Evolutionary conservation across 2,797 vertebrate genomes (phyloP).

Genomic region (Helicolenus hilgendorfi): DNA sequence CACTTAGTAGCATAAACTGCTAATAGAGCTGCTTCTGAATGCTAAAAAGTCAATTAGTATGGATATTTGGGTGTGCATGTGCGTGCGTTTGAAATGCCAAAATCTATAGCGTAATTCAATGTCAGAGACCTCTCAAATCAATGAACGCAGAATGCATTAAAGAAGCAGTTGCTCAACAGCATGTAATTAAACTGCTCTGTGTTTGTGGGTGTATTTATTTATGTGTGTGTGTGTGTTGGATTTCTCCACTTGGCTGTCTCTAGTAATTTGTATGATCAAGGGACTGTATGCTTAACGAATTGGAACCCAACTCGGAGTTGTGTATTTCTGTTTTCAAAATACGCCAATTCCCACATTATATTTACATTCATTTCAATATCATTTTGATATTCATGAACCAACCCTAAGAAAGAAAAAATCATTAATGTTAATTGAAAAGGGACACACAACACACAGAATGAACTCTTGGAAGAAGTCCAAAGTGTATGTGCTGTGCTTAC

Average conservation of each 20-base stretch:
- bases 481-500: slow-evolving; percentile 53
- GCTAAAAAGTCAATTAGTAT: slow-evolving; percentile 82
- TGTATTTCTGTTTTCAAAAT: slow-evolving; percentile 77
- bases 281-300: slow-evolving; percentile 81
- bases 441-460: slow-evolving; percentile 68
- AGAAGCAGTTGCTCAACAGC: slow-evolving; percentile 82
- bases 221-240: slow-evolving; percentile 20
- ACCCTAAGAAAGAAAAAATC: slow-evolving; percentile 72
- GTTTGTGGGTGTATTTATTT: slow-evolving; percentile 15
- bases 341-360: slow-evolving; percentile 80
- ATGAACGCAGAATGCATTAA: slow-evolving; percentile 79
- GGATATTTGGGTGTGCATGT: slow-evolving; percentile 60
- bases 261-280: slow-evolving; percentile 84
- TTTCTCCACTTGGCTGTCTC: slow-evolving; percentile 76
- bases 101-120: slow-evolving; percentile 81
- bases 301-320: slow-evolving; percentile 72
- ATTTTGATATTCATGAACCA: slow-evolving; percentile 88
- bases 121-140: slow-evolving; percentile 79
- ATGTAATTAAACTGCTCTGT: slow-evolving; percentile 78
- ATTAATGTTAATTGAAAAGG: slow-evolving; percentile 89
- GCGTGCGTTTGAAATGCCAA: slow-evolving; percentile 68
- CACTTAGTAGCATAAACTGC: slow-evolving; percentile 40
- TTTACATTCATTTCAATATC: slow-evolving; percentile 84
- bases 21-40: slow-evolving; percentile 70
- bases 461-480: slow-evolving; percentile 77